Evolutionary conservation across 1,140 invertebrate genomes (phyloP), one percentile per base, ranked within the genome.

Genomic region (Drosophila azteca): DNA sequence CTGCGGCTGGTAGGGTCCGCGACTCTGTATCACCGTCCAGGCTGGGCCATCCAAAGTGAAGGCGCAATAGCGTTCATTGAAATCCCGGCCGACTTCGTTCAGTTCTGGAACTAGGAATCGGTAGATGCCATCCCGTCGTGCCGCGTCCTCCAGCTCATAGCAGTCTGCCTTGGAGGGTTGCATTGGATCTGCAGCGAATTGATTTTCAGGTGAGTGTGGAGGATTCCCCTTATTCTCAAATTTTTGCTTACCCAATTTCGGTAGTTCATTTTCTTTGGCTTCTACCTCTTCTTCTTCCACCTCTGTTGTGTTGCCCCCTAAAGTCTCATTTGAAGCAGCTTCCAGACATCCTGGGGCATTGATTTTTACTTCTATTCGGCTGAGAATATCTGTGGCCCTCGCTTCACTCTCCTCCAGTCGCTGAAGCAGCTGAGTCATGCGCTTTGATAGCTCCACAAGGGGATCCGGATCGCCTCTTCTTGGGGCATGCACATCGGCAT

Each of bases 11-110:
- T 55, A 63, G 11, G 13, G 29, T 24, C 46, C 43, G 7, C 58
- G 20, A 11, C 51, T 64, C 66, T 93, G 93, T 49, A 93, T 92
- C 9, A 94, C 92, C 1, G 91, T 92, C 91, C 91, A 92, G 2
- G 85, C 85, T 1, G 73, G 61, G 13, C 89, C 90, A 9, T 63
- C 63, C 0, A 73, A 80, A 43, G 88, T 72, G 50, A 91, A 92
- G 2, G 51, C 51, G 41, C 91, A 92, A 31, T 70, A 71, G 7
- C 90, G 82, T 62, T 91, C 77, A 57, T 91, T 63, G 9, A 88
- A 90, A 65, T 91, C 77, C 5, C 90, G 79, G 7, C 72, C 43
- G 0, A 67, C 20, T 50, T 90, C 82, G 54, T 91, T 91, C 0
- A 65, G 9, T 26, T 88, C 79, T 0, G 85, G 71, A 8, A 57